Percentiles rank a stretch among this genome's conserved stretches.
These are phyloP conservation scores for Salvelinus fontinalis DNA, from an alignment of 2,113 vertebrate species.

Conservation along the genomic window DNA sequence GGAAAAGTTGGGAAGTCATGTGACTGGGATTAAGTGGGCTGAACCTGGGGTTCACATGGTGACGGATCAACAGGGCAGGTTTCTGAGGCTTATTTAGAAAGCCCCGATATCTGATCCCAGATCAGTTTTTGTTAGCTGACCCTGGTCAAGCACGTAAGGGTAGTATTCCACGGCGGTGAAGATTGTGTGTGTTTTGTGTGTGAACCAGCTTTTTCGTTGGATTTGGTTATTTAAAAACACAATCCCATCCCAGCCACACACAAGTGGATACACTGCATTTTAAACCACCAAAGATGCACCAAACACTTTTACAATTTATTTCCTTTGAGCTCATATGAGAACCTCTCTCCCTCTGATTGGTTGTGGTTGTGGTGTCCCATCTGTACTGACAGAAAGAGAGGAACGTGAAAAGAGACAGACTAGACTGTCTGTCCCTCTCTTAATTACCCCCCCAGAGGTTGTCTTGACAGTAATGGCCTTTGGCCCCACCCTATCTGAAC, in stretches of 20 bases:
- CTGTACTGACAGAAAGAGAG: neutral
- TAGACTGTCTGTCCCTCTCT: slow-evolving; percentile 2
- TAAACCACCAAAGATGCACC: no score
- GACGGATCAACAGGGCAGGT: slow-evolving; percentile 30
- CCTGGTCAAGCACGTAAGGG: neutral
- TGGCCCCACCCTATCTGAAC: slow-evolving; percentile 7
- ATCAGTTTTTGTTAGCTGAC: slow-evolving; percentile 22
- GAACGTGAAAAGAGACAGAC: neutral
- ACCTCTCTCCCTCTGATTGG: neutral
- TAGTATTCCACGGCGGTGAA: no score
- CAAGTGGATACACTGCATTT: no score
- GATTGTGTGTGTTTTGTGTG: no score
- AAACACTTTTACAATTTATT: no score
- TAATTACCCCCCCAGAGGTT: slow-evolving; percentile 22
- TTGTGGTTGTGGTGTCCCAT: neutral
- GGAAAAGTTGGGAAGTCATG: slow-evolving; percentile 60
- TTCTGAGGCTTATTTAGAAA: neutral
- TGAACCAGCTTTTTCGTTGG: no score
- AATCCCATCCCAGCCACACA: no score
- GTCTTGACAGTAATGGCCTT: neutral
- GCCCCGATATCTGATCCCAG: slow-evolving; percentile 27
- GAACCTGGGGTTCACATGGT: slow-evolving; percentile 57
- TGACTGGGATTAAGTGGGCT: slow-evolving; percentile 63
- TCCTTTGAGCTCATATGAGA: no score
- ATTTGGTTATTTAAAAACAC: no score